Evolutionary conservation across 2,888 invertebrate genomes (phyloP), one percentile per base, ranked within the genome.

Genomic region (Apodemia zela): DNA sequence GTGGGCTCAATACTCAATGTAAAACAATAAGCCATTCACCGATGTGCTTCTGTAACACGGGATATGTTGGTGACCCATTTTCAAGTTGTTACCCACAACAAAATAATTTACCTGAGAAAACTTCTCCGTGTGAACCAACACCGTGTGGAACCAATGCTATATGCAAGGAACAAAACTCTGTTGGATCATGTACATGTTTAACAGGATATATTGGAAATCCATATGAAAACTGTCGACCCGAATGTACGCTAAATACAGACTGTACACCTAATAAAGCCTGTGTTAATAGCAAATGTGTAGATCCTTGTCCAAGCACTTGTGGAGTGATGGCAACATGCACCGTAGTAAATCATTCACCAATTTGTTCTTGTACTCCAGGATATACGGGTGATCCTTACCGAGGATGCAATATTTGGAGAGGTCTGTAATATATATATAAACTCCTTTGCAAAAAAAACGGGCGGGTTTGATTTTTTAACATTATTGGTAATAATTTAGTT

Each of bases 261-360:
- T 96, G 96, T 77, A 84, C 94, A 13, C 93, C 95, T 15, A 94
- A 94, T 73, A 93, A 89, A 75, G 95, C 95, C 35, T 96, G 96
- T 73, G 93, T 95, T 33, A 93, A 94, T 69, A 94, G 94, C 73
- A 95, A 95, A 84, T 96, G 96, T 78, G 91, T 93, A 75, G 95
- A 96, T 81, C 96, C 96, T 35, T 97, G 96, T 72, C 95, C 95
- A 10, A 96, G 96, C 66, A 94, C 94, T 15, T 97, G 96, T 78
- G 96, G 95, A 6, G 92, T 93, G 67, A 93, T 95, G 75, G 95
- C 96, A 8, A 87, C 94, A 21, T 96, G 96, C 78, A 93, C 93
- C 72, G 95, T 95, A 42, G 93, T 95, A 11, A 95, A 95, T 71
- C 95, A 96, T 84, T 79, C 96, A 73, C 94, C 95, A 51, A 87